Evolutionary conservation across 1,140 invertebrate species (phyloP).

Genomic region (Ceratoteleas bidentatus): DNA sequence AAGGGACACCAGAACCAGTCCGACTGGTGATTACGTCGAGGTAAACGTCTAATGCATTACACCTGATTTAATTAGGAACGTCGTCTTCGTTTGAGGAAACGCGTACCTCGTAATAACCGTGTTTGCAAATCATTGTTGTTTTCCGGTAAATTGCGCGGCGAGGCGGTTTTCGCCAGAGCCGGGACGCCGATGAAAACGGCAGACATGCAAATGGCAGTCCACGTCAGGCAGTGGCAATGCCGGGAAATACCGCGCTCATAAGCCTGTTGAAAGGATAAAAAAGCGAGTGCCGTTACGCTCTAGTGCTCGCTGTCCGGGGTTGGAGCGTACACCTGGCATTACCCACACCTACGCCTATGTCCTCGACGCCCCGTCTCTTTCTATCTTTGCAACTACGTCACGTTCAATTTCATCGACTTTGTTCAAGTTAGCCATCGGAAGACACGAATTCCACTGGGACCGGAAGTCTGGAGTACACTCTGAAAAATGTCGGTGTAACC

Average conservation of each 20-base stretch:
- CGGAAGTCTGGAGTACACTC: no score
- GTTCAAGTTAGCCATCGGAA: no score
- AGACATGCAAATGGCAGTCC: constrained; percentile 57
- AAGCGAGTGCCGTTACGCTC: constrained; percentile 60
- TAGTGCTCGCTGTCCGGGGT: constrained; percentile 47
- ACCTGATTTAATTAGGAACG: constrained; percentile 59
- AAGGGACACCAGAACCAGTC: constrained; percentile 10
- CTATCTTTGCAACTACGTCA: constrained; percentile 7
- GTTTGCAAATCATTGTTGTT: constrained; percentile 47
- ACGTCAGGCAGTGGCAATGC: constrained; percentile 43
- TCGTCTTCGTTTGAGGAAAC: constrained; percentile 47
- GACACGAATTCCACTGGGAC: no score
- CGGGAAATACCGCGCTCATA: constrained; percentile 45
- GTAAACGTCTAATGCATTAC: constrained; percentile 44
- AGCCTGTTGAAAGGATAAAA: constrained; percentile 61
- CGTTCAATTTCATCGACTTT: background rate
- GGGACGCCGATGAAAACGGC: constrained; percentile 55
- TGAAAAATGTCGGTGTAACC: no score
- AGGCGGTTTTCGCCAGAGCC: constrained; percentile 40
- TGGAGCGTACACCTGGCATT: constrained; percentile 55
- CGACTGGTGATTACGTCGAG: constrained; percentile 28
- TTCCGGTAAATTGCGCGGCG: constrained; percentile 42
- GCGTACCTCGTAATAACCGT: constrained; percentile 35
- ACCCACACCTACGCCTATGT: constrained; percentile 38
- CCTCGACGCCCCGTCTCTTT: constrained; percentile 25